Percentiles rank a stretch among this genome's conserved stretches.
phyloP scores from a whole-genome alignment of 2,888 invertebrate genomes.

The Pandemis heparana region DNA sequence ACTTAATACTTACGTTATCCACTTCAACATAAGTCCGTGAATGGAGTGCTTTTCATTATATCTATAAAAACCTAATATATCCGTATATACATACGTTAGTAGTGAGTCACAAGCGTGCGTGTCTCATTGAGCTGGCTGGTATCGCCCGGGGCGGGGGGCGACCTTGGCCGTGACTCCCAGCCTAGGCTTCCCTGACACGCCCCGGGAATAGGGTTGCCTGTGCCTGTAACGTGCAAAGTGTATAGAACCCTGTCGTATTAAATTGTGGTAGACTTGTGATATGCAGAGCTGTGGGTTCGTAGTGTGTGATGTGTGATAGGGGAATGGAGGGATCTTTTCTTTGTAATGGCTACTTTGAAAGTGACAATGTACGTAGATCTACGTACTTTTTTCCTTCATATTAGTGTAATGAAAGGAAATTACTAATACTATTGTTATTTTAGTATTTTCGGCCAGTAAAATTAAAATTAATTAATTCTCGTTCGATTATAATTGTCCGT shows the following conservation, averaged over 20 bases:
- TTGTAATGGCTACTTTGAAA: too few relatives aligned
- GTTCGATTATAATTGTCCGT: too few relatives aligned
- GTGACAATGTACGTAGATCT: too few relatives aligned
- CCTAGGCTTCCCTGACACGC: constrained; percentile 57
- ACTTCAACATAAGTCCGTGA: background rate
- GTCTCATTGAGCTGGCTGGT: constrained; percentile 49
- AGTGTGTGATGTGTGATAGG: too few relatives aligned
- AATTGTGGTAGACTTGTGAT: background rate
- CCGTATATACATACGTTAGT: background rate
- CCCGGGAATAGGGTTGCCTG: constrained; percentile 50
- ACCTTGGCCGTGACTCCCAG: constrained; percentile 83
- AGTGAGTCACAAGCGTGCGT: constrained; percentile 38
- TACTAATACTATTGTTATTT: too few relatives aligned
- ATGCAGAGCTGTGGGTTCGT: too few relatives aligned
- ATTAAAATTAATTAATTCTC: too few relatives aligned
- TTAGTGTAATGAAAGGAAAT: too few relatives aligned
- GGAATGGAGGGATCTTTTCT: too few relatives aligned
- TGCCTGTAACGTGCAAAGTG: background rate
- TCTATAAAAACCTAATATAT: background rate
- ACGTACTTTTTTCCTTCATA: too few relatives aligned
- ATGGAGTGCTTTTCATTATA: background rate
- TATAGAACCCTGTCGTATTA: background rate
- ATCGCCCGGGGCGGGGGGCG: constrained; percentile 58
- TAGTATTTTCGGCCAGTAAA: too few relatives aligned
- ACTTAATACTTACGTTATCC: too few relatives aligned